A percentile compares a stretch with the other conserved stretches of the same genome.
Conservation (phyloP, 2,888 invertebrate species). For the Cryptocephalus primarius region DNA sequence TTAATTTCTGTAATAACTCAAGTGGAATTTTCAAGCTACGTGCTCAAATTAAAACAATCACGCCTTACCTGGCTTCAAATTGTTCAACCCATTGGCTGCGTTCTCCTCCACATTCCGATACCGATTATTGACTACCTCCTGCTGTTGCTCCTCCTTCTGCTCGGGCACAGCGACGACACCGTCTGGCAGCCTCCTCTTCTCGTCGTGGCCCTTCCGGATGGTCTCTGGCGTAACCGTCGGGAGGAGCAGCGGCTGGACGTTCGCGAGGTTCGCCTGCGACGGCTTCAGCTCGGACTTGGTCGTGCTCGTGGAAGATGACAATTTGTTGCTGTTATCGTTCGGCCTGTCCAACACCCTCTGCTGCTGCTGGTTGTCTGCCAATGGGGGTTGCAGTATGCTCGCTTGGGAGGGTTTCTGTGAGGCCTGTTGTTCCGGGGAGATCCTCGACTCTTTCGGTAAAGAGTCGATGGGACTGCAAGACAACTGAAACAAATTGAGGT, state of each 20-base stretch:
- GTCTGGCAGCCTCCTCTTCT: constrained; percentile 18
- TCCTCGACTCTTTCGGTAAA: too few relatives aligned
- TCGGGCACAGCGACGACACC: constrained; percentile 24
- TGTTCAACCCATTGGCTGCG: constrained; percentile 3
- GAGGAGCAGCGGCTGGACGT: constrained; percentile 24
- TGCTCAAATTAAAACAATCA: too few relatives aligned
- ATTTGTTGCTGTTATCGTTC: constrained; percentile 8
- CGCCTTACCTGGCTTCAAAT: neutral
- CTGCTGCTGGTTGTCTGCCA: constrained; percentile 11
- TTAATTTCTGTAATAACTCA: too few relatives aligned
- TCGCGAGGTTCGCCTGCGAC: constrained; percentile 23
- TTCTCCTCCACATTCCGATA: constrained; percentile 32
- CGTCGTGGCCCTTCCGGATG: constrained; percentile 11
- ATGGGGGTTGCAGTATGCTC: too few relatives aligned
- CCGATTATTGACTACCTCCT: constrained; percentile 30
- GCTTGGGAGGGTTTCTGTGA: too few relatives aligned
- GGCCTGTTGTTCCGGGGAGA: too few relatives aligned
- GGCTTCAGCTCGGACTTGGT: constrained; percentile 19
- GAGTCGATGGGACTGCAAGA: too few relatives aligned
- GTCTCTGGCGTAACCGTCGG: constrained; percentile 29
- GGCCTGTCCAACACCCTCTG: constrained; percentile 19
- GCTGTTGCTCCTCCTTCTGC: constrained; percentile 19
- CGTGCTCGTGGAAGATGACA: constrained; percentile 15
- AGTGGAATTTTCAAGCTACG: too few relatives aligned
- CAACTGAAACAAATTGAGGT: too few relatives aligned